phyloP scores from a whole-genome alignment of 2,888 invertebrate species.

The Tryphoninae sp. region DNA sequence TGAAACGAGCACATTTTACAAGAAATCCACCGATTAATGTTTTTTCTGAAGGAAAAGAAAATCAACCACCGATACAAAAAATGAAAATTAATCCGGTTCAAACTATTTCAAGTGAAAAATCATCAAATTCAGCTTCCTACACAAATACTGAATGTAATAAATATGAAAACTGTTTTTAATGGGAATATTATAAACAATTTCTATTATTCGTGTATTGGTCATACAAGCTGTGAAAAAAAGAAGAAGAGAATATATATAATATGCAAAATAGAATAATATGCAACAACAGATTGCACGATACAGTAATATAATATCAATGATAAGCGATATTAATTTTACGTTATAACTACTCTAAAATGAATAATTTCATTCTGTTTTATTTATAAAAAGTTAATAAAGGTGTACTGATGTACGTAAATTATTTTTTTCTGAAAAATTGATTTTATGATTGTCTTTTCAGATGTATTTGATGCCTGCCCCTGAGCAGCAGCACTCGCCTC shows the following conservation, averaged over 20 bases:
- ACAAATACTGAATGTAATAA: conserved; percentile 36
- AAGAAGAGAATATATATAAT: no score
- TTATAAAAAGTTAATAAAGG: no score
- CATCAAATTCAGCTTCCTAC: conserved; percentile 37
- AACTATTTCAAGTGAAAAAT: conserved; percentile 21
- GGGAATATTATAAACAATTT: conserved; percentile 53
- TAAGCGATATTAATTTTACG: no score
- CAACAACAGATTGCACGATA: not conserved
- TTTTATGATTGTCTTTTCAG: not conserved
- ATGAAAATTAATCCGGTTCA: conserved; percentile 19
- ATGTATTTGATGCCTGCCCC: conserved; percentile 38
- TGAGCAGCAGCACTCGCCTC: conserved; percentile 43
- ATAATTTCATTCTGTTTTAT: no score
- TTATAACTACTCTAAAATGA: no score
- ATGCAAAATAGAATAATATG: no score
- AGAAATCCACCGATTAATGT: conserved; percentile 26
- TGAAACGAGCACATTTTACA: conserved; percentile 40
- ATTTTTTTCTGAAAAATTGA: not conserved
- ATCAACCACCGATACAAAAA: conserved; percentile 28
- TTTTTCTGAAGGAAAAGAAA: conserved; percentile 28
- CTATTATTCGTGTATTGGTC: conserved; percentile 39
- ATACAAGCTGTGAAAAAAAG: conserved; percentile 22
- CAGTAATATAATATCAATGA: no score
- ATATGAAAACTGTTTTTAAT: conserved; percentile 55
- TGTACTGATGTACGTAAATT: no score